Base-by-base conservation (phyloP, 2,113 vertebrate species). In the Solenodon paradoxus region DNA sequence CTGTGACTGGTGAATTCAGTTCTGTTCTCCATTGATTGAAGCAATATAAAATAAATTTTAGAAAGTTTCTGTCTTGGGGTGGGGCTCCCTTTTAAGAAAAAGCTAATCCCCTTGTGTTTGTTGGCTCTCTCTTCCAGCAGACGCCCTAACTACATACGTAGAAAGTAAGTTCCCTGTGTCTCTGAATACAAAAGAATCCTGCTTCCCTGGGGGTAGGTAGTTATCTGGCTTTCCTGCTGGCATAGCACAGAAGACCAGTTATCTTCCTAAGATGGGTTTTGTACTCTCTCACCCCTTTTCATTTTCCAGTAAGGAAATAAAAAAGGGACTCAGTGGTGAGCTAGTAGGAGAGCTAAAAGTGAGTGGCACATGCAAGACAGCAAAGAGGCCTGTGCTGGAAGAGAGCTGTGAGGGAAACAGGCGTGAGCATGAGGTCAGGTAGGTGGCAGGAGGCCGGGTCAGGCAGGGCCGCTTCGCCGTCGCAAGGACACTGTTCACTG, bases 21-120 rank as follows among this genome's bases (percentile, higher is more conserved):
- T 94, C 88, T 92, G 45, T 85, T 95, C 79, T 53, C 38, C 12
- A 4, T 88, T 88, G 16, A 13, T 81, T 91, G 40, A 77, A 95
- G 72, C 66, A 90, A 53, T 32, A 77, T 47, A 80, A 93, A 64
- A 51, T 74, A 55, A 55, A 51, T 84, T 71, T 40, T 10, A 79
- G n/a, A 92, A 84, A 32, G 49, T 69, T 2, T 66, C 30, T 79
- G 40, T 88, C 86, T 96, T 85, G 72, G 47, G 10, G n/a, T 81
- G 49, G 8, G 85, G 86, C 82, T 90, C 12, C 47, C 80, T 95
- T 94, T 78, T 30, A 83, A 49, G 51, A 94, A 32, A 79, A 89
- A 83, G 35, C 32, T 24, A 55, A 22, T 59, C 22, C 4, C 53
- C 38, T 90, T 90, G 68, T 20, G 57, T 78, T 24, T 40, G n/a